Evolutionary conservation across 2,888 invertebrate genomes (phyloP).

Genomic region (Falcaria lacertinaria): DNA sequence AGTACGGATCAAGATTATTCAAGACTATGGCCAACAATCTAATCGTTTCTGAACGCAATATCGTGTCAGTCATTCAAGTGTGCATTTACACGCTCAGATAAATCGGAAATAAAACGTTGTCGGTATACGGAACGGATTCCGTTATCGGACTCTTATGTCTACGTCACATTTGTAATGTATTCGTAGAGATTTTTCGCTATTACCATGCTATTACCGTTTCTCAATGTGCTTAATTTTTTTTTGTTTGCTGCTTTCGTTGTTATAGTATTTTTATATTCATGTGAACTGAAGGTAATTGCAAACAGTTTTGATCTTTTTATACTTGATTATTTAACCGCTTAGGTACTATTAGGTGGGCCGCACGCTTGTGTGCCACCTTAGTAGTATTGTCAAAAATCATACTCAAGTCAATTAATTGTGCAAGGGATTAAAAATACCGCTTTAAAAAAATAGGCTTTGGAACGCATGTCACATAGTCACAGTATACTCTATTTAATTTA

Average conservation of each 20-base stretch:
- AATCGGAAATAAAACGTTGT: conserved; percentile 41
- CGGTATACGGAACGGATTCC: conserved; percentile 34
- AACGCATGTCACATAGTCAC: no score
- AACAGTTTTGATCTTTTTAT: no score
- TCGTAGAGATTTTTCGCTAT: conserved; percentile 12
- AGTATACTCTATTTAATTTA: no score
- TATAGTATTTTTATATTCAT: background rate
- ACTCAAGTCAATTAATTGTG: no score
- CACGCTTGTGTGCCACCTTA: no score
- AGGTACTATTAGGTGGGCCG: no score
- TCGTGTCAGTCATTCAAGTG: conserved; percentile 35
- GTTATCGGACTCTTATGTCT: conserved; percentile 27
- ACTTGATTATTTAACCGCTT: no score
- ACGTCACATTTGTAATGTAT: conserved; percentile 33
- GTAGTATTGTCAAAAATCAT: no score
- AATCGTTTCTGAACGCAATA: background rate
- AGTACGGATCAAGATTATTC: no score
- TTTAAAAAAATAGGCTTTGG: no score
- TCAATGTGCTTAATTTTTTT: background rate
- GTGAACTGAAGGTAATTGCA: no score
- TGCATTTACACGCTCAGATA: conserved; percentile 37
- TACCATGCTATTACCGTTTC: conserved; percentile 1
- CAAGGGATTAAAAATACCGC: no score
- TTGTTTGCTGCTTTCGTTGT: background rate
- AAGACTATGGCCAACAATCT: background rate